Conservation (phyloP, 2,113 vertebrate genomes). For the Murina feae region DNA sequence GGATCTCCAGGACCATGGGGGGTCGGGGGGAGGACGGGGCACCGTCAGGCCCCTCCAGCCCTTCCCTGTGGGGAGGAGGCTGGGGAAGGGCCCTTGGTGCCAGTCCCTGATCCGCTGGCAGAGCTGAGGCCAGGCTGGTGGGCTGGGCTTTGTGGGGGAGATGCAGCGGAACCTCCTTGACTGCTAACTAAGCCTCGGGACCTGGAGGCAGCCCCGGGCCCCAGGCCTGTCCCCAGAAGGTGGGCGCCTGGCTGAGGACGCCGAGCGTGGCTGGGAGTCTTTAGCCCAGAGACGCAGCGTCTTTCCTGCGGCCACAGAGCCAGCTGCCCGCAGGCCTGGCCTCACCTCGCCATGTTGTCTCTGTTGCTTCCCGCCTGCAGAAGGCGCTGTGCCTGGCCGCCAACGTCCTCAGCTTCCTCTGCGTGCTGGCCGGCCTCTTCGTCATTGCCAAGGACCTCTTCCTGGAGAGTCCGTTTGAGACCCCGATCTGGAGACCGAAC, state of each 20-base stretch:
- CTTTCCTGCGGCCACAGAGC: neutral
- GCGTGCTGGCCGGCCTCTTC: neutral
- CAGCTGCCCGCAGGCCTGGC: neutral
- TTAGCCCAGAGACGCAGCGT: neutral
- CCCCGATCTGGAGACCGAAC: constrained; percentile 2
- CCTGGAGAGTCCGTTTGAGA: neutral
- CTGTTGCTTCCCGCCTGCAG: neutral
- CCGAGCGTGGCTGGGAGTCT: rapidly evolving
- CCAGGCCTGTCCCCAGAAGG: neutral
- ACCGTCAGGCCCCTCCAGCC: rapidly evolving
- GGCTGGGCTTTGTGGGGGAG: neutral
- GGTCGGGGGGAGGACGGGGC: neutral
- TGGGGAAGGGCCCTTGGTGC: no score
- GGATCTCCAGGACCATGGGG: neutral
- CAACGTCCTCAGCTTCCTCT: neutral
- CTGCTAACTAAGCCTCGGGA: no score
- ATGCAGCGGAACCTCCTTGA: neutral
- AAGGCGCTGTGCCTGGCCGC: neutral
- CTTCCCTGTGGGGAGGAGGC: neutral
- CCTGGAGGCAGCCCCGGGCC: neutral
- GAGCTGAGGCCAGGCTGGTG: neutral
- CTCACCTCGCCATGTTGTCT: no score
- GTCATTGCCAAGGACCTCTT: constrained; percentile 53
- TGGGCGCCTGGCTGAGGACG: neutral
- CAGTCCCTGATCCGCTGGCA: neutral